Base-by-base conservation (phyloP, 2,888 invertebrate genomes). In the Eremobia ochroleuca region DNA sequence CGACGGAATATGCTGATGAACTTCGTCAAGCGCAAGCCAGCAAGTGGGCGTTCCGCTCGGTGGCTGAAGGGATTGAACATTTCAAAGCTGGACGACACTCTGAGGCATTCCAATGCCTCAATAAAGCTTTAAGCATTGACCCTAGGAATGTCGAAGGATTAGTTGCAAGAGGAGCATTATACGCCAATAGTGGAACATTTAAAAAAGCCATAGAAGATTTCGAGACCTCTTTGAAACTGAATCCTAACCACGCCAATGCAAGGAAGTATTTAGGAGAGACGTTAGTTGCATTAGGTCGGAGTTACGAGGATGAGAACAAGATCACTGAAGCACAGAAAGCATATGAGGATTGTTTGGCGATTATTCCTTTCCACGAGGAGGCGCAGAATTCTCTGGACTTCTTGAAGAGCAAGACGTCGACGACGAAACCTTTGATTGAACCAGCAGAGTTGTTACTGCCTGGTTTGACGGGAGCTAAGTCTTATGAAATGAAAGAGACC, bases 231-330 rank as follows among this genome's bases (percentile, higher is more conserved):
- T 94, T 99, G 59, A 98, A 98, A 93, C 94, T 99, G 64, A 99
- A 99, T 95, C 98, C 98, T 1, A 98, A 98, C 83, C 99, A 99
- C 94, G 98, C 98, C 3, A 99, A 99, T 95, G 99, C 99, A 52
- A 98, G 98, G 77, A 99, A 99, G 94, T 99, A 99, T 95, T 98
- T 99, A 97, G 98, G 99, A 52, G 99, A 99, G 94, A 99, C 99
- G 0, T 95, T 99, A 65, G 98, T 99, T 0, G 99, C 99, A 0
- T 96, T 98, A 70, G 99, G 99, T 55, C 97, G 98, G 69, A 99
- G 98, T 92, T 98, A 98, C 92, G 99, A 99, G 92, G 98, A 98
- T 89, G 98, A 98, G 88, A 98, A 98, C 91, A 98, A 98, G 89
- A 97, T 98, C 73, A 98, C 98, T 4, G 98, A 99, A 87, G 99